phyloP scores from a whole-genome alignment of 1,140 invertebrate species.

The Dermatophagoides farinae region DNA sequence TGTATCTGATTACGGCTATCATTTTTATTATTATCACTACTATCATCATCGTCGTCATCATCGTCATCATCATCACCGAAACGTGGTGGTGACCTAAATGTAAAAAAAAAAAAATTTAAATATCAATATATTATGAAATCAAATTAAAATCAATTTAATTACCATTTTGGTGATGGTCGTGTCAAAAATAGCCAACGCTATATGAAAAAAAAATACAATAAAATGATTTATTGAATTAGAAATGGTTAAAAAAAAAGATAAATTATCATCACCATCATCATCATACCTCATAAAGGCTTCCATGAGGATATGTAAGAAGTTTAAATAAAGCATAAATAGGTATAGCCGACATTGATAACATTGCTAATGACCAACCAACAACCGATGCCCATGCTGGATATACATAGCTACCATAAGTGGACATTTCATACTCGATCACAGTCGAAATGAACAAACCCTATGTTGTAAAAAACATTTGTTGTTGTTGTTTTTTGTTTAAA shows the following conservation, averaged over 20 bases:
- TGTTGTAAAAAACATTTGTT: constrained; percentile 8
- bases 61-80: constrained; percentile 9
- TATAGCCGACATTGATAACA: constrained; percentile 25
- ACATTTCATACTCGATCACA: constrained; percentile 23
- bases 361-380: constrained; percentile 24
- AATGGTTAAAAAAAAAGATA: neutral
- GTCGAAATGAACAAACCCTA: constrained; percentile 26
- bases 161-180: constrained; percentile 41
- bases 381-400: constrained; percentile 27
- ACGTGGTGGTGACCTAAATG: constrained; percentile 16
- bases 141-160: neutral
- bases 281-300: constrained; percentile 24
- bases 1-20: neutral
- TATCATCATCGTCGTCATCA: neutral
- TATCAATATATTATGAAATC: constrained; percentile 13
- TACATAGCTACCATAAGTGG: constrained; percentile 23
- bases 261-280: too few species aligned
- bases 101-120: constrained; percentile 6
- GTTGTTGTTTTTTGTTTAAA: neutral
- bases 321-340: constrained; percentile 23
- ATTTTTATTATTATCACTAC: neutral
- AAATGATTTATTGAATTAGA: neutral
- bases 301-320: constrained; percentile 13
- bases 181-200: constrained; percentile 35
- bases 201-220: neutral